phyloP scores from a whole-genome alignment of 2,888 invertebrate species.

The Colletes collaris region DNA sequence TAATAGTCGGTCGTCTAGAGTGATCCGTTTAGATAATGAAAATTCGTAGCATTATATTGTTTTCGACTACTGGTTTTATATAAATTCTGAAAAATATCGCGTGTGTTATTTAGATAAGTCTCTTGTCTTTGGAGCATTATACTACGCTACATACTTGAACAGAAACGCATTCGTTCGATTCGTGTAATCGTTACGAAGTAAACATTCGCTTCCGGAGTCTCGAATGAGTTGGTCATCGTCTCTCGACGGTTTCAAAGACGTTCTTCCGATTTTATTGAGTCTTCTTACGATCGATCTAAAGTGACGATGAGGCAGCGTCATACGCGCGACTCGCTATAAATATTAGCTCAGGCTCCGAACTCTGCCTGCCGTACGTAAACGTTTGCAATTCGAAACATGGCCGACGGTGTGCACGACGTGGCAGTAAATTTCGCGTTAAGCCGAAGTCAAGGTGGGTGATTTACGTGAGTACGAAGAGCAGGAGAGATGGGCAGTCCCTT shows the following conservation, averaged over 20 bases:
- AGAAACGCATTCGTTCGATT: too few species aligned
- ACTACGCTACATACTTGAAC: too few species aligned
- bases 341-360: constrained; percentile 44
- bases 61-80: too few species aligned
- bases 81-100: too few species aligned
- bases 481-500: constrained; percentile 44
- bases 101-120: too few species aligned
- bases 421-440: constrained; percentile 78
- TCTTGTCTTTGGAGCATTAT: too few species aligned
- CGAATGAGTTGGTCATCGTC: too few species aligned
- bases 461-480: constrained; percentile 71
- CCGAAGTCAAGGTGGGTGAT: constrained; percentile 73
- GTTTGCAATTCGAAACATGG: constrained; percentile 67
- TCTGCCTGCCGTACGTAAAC: constrained; percentile 62
- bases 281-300: constrained; percentile 52
- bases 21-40: too few species aligned
- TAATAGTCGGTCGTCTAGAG: too few species aligned
- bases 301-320: constrained; percentile 46
- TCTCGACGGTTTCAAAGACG: neutral
- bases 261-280: constrained; percentile 14
- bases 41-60: too few species aligned
- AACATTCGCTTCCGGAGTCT: too few species aligned
- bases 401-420: constrained; percentile 64
- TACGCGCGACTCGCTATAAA: constrained; percentile 53
- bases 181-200: too few species aligned